Percentiles rank a stretch among this genome's conserved stretches.
phyloP scores from a whole-genome alignment of 2,797 vertebrate species.

The Dryobates pubescens region DNA sequence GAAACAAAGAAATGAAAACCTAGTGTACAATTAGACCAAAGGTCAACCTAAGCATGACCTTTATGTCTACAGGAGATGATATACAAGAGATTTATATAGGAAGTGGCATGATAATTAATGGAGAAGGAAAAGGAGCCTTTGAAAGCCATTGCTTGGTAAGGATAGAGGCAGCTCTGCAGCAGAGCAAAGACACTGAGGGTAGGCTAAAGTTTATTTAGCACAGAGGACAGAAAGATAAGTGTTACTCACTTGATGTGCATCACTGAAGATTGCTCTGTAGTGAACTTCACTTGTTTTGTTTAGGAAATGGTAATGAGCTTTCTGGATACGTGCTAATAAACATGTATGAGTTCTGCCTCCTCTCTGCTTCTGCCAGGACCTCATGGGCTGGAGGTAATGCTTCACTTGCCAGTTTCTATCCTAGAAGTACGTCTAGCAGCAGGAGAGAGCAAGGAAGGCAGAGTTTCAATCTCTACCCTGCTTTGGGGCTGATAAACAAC shows the following conservation, averaged over 20 bases:
- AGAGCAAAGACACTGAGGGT: background rate
- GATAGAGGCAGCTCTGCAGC: background rate
- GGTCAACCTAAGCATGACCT: constrained; percentile 29
- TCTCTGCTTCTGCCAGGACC: background rate
- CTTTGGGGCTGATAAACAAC: background rate
- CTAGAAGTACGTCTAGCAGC: rapidly evolving
- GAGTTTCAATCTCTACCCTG: background rate
- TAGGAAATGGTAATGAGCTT: background rate
- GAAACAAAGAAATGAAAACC: constrained; percentile 10
- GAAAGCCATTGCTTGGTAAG: background rate
- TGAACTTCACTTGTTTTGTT: background rate
- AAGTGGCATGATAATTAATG: constrained; percentile 5
- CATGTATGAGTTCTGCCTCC: background rate
- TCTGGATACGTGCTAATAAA: background rate
- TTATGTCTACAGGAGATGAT: constrained; percentile 21
- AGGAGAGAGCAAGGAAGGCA: background rate
- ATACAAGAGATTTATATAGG: constrained; percentile 12
- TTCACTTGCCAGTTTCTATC: background rate
- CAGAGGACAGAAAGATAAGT: background rate
- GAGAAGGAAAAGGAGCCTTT: background rate
- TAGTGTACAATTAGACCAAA: background rate
- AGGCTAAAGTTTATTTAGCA: background rate
- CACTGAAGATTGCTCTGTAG: background rate
- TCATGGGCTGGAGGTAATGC: background rate
- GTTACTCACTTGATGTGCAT: background rate